Evolutionary conservation across 1,140 invertebrate genomes (phyloP), one percentile per base, ranked within the genome.

Genomic region (Pseudobourletiella spinata): DNA sequence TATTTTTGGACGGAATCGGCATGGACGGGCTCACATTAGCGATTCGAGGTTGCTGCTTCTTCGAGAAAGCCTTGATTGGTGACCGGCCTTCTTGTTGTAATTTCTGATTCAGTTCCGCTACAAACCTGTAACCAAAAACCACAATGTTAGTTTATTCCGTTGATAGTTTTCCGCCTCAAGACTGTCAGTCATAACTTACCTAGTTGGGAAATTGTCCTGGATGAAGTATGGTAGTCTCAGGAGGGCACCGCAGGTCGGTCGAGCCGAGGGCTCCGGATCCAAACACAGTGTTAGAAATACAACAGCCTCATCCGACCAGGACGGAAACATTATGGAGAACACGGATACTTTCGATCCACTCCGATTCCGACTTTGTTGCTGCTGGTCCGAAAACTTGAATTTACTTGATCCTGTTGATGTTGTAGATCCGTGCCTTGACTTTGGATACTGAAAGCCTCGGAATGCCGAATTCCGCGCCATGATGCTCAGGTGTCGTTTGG

Each of bases 391-490:
- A 48, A 58, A 22, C 24, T 61, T 20, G 57, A 57, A 46, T 57
- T 56, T 42, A 20, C 43, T 35, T 57, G 68, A 69, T 15, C 56
- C 50, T 0, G 48, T 66, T 4, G 68, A 69, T 8, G 64, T 63
- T 18, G 65, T 69, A 1, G 68, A 69, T 1, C 68, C 68, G 26
- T 66, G 61, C 28, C 68, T 30, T 1, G 64, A 66, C 22, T 69
- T 59, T 0, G 68, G 68, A 26, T 61, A 67, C 51, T 70, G 62
- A 32, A 70, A 70, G 16, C 63, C 63, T 44, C 61, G 46, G 48
- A 70, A 70, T n/a, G 68, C 68, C 1, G 68, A 70, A 35, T 70
- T 70, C 26, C 52, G 39, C 16, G 65, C 60, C 68, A 70, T 70
- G 25, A 70, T 70, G 39, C 42, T 65, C 35, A 70, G 39, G 35